Conservation (phyloP, 2,888 invertebrate genomes). For the Therioaphis trifolii region DNA sequence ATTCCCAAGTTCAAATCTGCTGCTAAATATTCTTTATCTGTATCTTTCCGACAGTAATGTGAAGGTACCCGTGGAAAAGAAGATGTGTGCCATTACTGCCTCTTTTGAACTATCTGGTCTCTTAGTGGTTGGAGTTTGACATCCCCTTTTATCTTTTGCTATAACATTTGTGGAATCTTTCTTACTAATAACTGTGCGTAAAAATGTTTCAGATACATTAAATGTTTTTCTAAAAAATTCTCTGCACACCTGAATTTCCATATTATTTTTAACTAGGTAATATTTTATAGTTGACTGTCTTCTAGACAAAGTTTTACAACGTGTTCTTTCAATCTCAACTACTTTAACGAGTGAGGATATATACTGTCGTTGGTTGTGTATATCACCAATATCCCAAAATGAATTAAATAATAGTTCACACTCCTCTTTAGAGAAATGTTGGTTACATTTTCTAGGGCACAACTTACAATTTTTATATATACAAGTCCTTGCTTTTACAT, state of each 20-base stretch:
- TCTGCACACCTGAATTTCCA: neutral
- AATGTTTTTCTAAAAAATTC: constrained; percentile 5
- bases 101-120: neutral
- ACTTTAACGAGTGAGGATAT: no score
- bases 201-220: constrained; percentile 10
- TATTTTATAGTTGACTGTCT: no score
- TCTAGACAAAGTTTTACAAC: no score
- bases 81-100: constrained; percentile 18
- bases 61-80: no score
- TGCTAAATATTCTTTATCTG: no score
- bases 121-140: neutral
- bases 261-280: no score
- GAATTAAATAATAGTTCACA: no score
- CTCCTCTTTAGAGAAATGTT: neutral
- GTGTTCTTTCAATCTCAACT: no score
- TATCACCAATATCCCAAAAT: no score
- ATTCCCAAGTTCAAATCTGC: neutral
- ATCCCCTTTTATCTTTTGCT: constrained; percentile 15
- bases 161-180: neutral
- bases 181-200: neutral
- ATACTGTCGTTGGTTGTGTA: no score
- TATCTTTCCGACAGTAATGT: no score
- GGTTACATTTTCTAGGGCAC: constrained; percentile 10
- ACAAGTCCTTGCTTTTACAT: neutral
- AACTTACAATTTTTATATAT: constrained; percentile 4